Percentiles rank a stretch among this genome's conserved stretches.
Evolutionary conservation across 1,140 invertebrate species (phyloP).

Genomic region (Pachypeltis micranthus): DNA sequence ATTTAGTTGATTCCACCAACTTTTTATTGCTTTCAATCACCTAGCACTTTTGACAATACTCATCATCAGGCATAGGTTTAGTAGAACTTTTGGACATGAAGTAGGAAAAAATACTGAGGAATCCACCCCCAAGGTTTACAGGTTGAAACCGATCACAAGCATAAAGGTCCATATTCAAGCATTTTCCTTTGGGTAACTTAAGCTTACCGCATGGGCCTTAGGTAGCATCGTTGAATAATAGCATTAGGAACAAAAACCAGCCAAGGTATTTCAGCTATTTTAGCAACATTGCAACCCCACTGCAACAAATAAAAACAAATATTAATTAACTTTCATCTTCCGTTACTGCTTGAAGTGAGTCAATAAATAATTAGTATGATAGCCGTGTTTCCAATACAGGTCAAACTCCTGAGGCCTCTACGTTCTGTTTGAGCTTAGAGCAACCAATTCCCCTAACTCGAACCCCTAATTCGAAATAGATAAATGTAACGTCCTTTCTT

Average conservation of each 20-base stretch:
- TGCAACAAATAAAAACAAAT: conserved; percentile 33
- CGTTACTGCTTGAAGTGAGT: neutral
- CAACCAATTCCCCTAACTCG: neutral
- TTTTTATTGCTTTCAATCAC: too few species aligned
- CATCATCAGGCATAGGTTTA: neutral
- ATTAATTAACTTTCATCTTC: neutral
- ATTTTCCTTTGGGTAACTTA: neutral
- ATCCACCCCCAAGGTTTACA: neutral
- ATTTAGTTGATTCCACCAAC: too few species aligned
- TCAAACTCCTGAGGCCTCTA: neutral
- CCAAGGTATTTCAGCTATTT: conserved; percentile 62
- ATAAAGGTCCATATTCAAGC: neutral
- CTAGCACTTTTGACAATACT: too few species aligned
- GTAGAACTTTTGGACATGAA: neutral
- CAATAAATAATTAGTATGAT: neutral
- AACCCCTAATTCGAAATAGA: neutral
- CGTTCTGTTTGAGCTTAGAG: neutral
- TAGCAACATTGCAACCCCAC: conserved; percentile 65
- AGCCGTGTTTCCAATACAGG: neutral
- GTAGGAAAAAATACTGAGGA: neutral
- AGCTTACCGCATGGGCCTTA: conserved; percentile 56
- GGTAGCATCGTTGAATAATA: conserved; percentile 59
- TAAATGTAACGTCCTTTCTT: too few species aligned
- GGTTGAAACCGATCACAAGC: neutral
- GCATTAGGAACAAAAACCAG: conserved; percentile 64